Evolutionary conservation across 2,888 invertebrate genomes (phyloP).

Genomic region (Agriopis aurantiaria): DNA sequence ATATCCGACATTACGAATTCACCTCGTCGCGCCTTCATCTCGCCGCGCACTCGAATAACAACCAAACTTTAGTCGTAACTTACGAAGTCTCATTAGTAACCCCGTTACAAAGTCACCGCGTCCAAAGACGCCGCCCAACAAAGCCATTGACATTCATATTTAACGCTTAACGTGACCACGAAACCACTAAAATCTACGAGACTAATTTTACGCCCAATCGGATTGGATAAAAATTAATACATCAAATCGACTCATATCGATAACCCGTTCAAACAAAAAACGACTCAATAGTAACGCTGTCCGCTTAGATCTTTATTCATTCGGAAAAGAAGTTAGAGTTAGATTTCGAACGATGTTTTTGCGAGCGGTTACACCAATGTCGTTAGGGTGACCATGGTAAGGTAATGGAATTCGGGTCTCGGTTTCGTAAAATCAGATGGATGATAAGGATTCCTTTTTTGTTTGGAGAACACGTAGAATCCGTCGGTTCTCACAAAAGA

Average conservation of each 20-base stretch:
- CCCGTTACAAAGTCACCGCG: conserved; percentile 66
- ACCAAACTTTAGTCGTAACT: conserved; percentile 70
- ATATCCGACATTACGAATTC: conserved; percentile 73
- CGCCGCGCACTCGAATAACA: conserved; percentile 73
- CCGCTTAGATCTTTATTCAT: conserved; percentile 59
- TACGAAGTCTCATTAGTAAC: conserved; percentile 78
- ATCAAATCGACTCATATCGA: conserved; percentile 60
- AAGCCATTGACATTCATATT: conserved; percentile 79
- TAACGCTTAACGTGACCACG: conserved; percentile 77
- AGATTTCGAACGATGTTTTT: conserved; percentile 74
- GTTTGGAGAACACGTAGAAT: conserved; percentile 62
- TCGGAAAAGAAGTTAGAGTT: conserved; percentile 69
- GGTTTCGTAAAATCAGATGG: conserved; percentile 60
- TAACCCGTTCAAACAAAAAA: conserved; percentile 68
- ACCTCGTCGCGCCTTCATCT: conserved; percentile 76
- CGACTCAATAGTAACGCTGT: conserved; percentile 58
- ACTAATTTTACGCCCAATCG: conserved; percentile 84
- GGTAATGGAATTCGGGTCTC: conserved; percentile 73
- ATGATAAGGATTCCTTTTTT: conserved; percentile 60
- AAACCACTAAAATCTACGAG: conserved; percentile 71
- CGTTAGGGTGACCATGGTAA: conserved; percentile 75
- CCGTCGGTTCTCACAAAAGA: conserved; percentile 75
- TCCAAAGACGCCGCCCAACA: conserved; percentile 71
- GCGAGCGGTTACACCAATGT: conserved; percentile 76
- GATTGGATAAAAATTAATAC: conserved; percentile 81